A percentile compares a stretch with the other conserved stretches of the same genome.
phyloP scores from a whole-genome alignment of 2,113 vertebrate genomes.

The Eleginops maclovinus region DNA sequence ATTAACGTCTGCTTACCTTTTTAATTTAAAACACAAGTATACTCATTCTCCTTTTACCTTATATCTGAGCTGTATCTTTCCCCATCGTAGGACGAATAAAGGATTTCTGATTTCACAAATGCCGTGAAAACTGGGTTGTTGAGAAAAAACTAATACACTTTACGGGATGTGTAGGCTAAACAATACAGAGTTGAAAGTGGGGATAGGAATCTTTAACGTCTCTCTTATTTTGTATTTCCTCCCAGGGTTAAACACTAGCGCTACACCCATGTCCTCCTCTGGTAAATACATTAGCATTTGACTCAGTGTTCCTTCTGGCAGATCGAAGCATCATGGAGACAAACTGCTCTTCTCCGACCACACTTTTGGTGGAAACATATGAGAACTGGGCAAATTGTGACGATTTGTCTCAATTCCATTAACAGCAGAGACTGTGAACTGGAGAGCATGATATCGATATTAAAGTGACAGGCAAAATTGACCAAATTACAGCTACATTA shows the following conservation, averaged over 20 bases:
- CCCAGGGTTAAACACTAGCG: neutral
- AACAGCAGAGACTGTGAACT: conserved; percentile 47
- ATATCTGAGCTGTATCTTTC: too few species aligned
- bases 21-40: too few species aligned
- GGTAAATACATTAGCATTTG: conserved; percentile 23
- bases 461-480: conserved; percentile 61
- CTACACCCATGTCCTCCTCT: neutral
- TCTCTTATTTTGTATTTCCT: neutral
- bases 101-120: too few species aligned
- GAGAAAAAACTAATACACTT: too few species aligned
- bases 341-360: neutral
- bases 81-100: too few species aligned
- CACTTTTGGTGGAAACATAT: conserved; percentile 40
- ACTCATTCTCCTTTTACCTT: too few species aligned
- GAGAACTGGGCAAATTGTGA: conserved; percentile 52
- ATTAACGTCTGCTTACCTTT: too few species aligned
- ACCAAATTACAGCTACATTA: conserved; percentile 64
- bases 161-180: neutral
- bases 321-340: conserved; percentile 24
- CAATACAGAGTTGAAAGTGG: neutral
- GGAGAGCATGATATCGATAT: conserved; percentile 59
- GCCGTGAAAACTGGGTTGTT: too few species aligned
- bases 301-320: conserved; percentile 3
- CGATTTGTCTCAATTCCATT: conserved; percentile 69
- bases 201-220: neutral